phyloP scores from a whole-genome alignment of 1,140 invertebrate genomes.

The Drosophila ironensis region DNA sequence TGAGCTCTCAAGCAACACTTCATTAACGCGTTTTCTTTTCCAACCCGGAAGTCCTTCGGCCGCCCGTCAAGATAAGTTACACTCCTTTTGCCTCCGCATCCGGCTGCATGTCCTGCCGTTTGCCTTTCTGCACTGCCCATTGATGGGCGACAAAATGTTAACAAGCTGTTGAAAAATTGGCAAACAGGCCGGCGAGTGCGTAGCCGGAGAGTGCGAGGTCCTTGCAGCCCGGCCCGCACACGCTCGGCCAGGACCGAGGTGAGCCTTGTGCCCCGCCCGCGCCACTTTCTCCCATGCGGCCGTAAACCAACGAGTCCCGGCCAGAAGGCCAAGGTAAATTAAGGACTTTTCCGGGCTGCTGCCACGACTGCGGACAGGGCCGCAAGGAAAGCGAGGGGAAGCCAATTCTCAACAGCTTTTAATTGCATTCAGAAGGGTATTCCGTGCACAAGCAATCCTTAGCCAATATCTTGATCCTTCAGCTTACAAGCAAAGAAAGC shows the following conservation, averaged over 20 bases:
- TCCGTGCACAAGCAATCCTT: no score
- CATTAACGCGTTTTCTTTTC: slow-evolving; percentile 70
- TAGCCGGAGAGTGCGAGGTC: slow-evolving; percentile 50
- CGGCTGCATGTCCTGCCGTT: neutral
- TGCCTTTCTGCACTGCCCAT: slow-evolving; percentile 32
- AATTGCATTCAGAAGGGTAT: no score
- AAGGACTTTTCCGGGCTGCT: neutral
- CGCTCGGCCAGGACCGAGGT: no score
- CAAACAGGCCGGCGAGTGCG: slow-evolving; percentile 59
- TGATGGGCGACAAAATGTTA: slow-evolving; percentile 77
- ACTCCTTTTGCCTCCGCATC: slow-evolving; percentile 7
- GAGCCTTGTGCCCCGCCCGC: no score
- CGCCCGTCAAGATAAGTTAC: slow-evolving; percentile 31
- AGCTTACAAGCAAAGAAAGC: no score
- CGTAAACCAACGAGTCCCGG: neutral
- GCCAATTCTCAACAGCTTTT: no score
- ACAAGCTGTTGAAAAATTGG: slow-evolving; percentile 76
- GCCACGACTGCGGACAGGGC: no score
- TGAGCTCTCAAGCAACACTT: slow-evolving; percentile 75
- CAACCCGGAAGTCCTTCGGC: neutral
- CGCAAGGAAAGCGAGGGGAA: no score
- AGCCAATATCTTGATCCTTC: no score
- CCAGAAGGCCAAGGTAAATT: neutral
- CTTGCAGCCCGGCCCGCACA: no score
- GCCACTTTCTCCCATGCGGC: neutral